Evolutionary conservation across 2,888 invertebrate species (phyloP).

Genomic region (Crioceris asparagi): DNA sequence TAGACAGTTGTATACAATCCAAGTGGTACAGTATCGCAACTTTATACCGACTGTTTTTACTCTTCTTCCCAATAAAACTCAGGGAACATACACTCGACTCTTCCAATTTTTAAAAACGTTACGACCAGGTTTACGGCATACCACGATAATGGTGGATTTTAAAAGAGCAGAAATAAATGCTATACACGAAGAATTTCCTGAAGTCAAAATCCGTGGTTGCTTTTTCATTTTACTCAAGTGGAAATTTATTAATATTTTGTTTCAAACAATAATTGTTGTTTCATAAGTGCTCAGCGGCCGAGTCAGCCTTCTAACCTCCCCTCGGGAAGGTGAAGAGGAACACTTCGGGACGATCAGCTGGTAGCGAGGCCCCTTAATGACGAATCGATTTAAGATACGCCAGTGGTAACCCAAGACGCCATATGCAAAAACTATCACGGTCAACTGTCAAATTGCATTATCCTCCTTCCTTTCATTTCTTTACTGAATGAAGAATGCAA

Average conservation of each 20-base stretch:
- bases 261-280: slow-evolving; percentile 2
- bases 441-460: too few relatives aligned
- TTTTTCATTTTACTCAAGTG: slow-evolving; percentile 3
- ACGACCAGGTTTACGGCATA: slow-evolving; percentile 1
- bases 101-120: slow-evolving; percentile 2
- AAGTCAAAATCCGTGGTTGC: slow-evolving; percentile 4
- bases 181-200: slow-evolving; percentile 1
- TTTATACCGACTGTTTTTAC: slow-evolving; percentile 1
- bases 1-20: slow-evolving; percentile 2
- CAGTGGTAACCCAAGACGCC: too few relatives aligned
- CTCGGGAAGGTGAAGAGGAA: too few relatives aligned
- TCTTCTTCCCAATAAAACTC: slow-evolving; percentile 1
- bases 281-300: too few relatives aligned
- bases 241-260: too few relatives aligned
- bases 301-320: too few relatives aligned
- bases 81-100: slow-evolving; percentile 1
- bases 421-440: too few relatives aligned
- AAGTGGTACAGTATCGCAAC: slow-evolving; percentile 3
- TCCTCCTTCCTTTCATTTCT: too few relatives aligned
- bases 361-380: too few relatives aligned
- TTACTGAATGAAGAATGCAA: too few relatives aligned
- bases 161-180: slow-evolving; percentile 4
- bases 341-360: too few relatives aligned
- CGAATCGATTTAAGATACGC: too few relatives aligned
- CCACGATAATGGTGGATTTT: slow-evolving; percentile 4